Conservation (phyloP, 2,113 vertebrate species). For the Morone chrysops region DNA sequence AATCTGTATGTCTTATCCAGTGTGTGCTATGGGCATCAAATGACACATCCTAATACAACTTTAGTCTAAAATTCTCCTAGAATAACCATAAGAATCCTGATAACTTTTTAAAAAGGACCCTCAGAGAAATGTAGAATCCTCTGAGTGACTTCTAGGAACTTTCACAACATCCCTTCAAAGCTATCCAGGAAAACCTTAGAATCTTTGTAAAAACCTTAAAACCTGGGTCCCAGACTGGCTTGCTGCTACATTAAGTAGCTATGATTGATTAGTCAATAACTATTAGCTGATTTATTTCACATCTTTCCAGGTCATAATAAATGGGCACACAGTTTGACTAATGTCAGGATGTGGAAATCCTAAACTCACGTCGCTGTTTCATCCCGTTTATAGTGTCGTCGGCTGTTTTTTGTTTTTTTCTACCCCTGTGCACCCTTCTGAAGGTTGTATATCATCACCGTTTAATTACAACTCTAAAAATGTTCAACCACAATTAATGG, state of each 20-base stretch:
- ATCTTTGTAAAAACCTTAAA: neutral
- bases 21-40: no score
- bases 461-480: neutral
- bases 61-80: no score
- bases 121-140: no score
- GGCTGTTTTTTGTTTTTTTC: neutral
- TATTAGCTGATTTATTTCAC: neutral
- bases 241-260: neutral
- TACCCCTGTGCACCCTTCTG: neutral
- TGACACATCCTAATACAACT: no score
- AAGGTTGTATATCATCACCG: constrained; percentile 1
- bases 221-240: neutral
- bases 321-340: neutral
- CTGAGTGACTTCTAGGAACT: no score
- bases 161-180: neutral
- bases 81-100: no score
- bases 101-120: no score
- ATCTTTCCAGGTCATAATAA: neutral
- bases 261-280: neutral
- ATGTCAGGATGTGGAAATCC: neutral
- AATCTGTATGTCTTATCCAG: no score
- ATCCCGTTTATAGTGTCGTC: neutral
- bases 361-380: neutral
- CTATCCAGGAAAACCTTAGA: neutral
- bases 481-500: neutral